phyloP scores from a whole-genome alignment of 92 coral and sea anemone species.

The Phenganax marumi region DNA sequence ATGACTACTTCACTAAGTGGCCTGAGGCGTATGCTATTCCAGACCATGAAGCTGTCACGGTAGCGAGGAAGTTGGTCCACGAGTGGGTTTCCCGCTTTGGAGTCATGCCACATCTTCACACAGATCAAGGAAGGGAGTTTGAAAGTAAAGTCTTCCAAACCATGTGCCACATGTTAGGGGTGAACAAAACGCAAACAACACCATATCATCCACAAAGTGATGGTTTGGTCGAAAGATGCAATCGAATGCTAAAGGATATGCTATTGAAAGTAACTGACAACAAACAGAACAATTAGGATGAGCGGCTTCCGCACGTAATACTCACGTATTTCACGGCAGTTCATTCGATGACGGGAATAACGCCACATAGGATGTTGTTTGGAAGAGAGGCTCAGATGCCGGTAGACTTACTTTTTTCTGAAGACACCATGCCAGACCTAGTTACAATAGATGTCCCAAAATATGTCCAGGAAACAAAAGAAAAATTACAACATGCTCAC shows the following conservation, averaged over 20 bases:
- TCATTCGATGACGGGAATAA: neutral
- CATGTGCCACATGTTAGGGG: neutral
- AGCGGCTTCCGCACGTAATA: neutral
- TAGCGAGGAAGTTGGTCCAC: neutral
- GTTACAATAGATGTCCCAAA: too few relatives aligned
- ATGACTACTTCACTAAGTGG: constrained; percentile 24
- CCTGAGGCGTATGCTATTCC: neutral
- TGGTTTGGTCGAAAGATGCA: constrained; percentile 1
- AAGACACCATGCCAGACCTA: neutral
- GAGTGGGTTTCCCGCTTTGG: constrained; percentile 1
- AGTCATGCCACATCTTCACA: neutral
- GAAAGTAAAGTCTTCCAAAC: constrained; percentile 21
- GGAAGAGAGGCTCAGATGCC: neutral
- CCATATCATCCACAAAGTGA: constrained; percentile 5
- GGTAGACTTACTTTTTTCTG: neutral
- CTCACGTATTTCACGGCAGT: neutral
- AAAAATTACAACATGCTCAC: too few relatives aligned
- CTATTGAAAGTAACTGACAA: neutral
- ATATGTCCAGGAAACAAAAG: neutral
- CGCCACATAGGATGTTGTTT: constrained; percentile 4
- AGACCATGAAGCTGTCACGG: neutral
- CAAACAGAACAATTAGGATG: neutral
- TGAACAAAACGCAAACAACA: neutral
- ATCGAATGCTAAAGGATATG: neutral
- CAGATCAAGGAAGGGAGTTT: constrained; percentile 42